Conservation (phyloP, 2,888 invertebrate genomes). For the Sminthurides aquaticus region DNA sequence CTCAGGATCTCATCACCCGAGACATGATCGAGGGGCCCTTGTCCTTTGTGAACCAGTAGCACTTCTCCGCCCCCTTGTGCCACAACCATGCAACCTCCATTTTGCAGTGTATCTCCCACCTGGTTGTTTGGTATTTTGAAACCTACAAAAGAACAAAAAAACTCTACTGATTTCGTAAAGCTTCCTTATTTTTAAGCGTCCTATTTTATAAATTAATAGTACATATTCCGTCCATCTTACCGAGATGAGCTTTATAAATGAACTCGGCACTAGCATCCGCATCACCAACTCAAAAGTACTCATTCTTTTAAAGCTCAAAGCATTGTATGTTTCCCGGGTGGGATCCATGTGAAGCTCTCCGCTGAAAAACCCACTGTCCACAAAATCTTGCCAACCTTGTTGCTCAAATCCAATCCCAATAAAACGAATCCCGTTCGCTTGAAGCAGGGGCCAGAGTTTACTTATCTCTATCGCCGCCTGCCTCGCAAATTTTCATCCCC, state of each 20-base stretch:
- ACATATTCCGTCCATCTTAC: too few species aligned
- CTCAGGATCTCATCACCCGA: not conserved
- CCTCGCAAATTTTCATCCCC: constrained; percentile 17
- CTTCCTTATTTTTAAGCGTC: not conserved
- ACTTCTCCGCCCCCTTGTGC: constrained; percentile 6
- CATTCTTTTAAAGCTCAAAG: constrained; percentile 4
- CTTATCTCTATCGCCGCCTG: constrained; percentile 1
- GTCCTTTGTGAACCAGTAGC: constrained; percentile 2
- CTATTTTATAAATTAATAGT: not conserved
- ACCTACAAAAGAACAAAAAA: too few species aligned
- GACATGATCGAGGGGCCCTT: not conserved
- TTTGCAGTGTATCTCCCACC: constrained; percentile 12
- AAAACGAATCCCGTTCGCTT: constrained; percentile 13
- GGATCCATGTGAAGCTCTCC: constrained; percentile 15
- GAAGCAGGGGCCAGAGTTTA: constrained; percentile 12
- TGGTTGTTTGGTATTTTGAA: not conserved
- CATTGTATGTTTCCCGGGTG: constrained; percentile 2
- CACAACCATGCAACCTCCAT: constrained; percentile 15
- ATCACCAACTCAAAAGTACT: not conserved
- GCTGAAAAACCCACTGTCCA: constrained; percentile 13
- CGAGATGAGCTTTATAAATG: not conserved
- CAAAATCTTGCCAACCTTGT: constrained; percentile 14
- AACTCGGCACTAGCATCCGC: not conserved
- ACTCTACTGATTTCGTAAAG: too few species aligned
- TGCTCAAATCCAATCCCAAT: constrained; percentile 17